Base-by-base conservation (phyloP, 1,140 invertebrate species). In the Brachionus manjavacas region DNA sequence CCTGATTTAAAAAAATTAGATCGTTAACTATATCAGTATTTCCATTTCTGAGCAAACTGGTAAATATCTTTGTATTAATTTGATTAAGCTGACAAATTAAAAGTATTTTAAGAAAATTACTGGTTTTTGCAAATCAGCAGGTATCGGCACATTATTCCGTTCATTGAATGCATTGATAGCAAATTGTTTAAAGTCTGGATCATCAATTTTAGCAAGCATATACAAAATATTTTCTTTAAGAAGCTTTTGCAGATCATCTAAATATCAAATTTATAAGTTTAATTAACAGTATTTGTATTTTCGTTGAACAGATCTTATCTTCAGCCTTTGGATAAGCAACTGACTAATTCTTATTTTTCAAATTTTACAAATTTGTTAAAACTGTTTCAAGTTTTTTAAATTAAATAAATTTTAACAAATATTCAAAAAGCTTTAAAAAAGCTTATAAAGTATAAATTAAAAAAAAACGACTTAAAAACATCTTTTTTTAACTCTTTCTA, bases 71-170 rank as follows among this genome's bases (percentile, higher is more conserved):
- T 72, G 9, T 20, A 14, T 39, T n/a, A 72, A 39, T 72, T 39
- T 20, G 39, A 72, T 39, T 16, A 16, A 41, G 11, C 31, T 72
- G 35, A 39, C 7, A 72, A 72, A 20, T 41, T 72, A 41, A 16
- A 41, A 35, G 9, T 39, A 35, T 14, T 6, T 16, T n/a, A 14
- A 31, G 16, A 14, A 31, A 41, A 41, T 72, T 72, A 72, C 95
- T 60, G 94, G 91, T 81, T 92, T 92, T 46, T 95, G 92, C 52
- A 99, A 89, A 91, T 98, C 96, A 3, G 96, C 95, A n/a, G 94
- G 92, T 83, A 98, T 90, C 1, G 89, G 87, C 80, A 92, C 92
- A 84, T 90, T 89, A 4, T 92, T 87, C 88, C 96, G 94, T 28
- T 89, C 90, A 66, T 92, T 91, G 89, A 97, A 95, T 66, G 93